Evolutionary conservation across 2,888 invertebrate genomes (phyloP), one percentile per base, ranked within the genome.

Genomic region (Dione juno): DNA sequence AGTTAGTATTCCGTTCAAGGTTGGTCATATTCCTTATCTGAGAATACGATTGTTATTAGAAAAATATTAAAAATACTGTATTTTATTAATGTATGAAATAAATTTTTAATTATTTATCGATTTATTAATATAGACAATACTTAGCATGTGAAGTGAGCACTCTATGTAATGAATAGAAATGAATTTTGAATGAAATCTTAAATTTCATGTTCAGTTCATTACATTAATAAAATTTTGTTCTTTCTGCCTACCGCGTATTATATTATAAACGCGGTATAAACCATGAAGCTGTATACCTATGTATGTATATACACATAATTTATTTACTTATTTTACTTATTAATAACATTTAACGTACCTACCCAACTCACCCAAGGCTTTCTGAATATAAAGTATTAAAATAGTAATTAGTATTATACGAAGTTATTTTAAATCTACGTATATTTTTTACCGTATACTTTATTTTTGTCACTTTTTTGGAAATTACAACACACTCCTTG

Each of bases 1-100:
- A 77, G 77, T 78, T 80, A 78, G 80, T 80, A 80, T 79, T 78
- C 71, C 75, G 77, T 77, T 80, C 89, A 91, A 90, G 91, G 90
- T 86, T 86, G 82, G 66, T 74, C 74, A 76, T 77, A 71, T 67
- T 71, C 79, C 77, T 86, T 86, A 87, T 85, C 86, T 80, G 71
- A 65, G 8, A 37, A 11, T 64, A 28, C 53, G 63, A n/a, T n/a
- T n/a, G 63, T 67, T 41, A 64, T 54, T 59, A 52, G 28, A 67
- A 65, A 69, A 67, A 52, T 54, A 19, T 35, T 52, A 16, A 41
- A 64, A n/a, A 70, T 57, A 9, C 79, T 77, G 79, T 71, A 45
- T 13, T 63, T 28, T 28, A 28, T 28, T 3, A 28, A 28, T 28
- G 3, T 28, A 28, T 5, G 28, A 28, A 28, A 28, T 2, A 5